Percentiles rank a stretch among this genome's conserved stretches.
phyloP scores from a whole-genome alignment of 2,888 invertebrate species.

The Melanchra persicariae region DNA sequence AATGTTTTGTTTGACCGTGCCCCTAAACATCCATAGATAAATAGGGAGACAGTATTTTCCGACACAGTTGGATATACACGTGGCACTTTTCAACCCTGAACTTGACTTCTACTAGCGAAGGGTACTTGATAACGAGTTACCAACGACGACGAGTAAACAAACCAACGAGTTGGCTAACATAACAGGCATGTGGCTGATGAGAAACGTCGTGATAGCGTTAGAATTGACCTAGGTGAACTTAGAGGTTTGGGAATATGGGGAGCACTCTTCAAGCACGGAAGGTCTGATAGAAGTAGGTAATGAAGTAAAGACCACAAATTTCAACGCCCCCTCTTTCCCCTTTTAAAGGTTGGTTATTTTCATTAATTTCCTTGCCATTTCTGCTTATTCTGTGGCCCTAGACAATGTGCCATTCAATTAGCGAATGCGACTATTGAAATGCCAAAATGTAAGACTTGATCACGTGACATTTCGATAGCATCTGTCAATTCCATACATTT shows the following conservation, averaged over 20 bases:
- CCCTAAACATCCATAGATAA: conserved; percentile 3
- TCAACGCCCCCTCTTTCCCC: too few relatives aligned
- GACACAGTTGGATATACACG: conserved; percentile 25
- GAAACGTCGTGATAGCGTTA: background rate
- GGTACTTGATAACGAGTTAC: conserved; percentile 18
- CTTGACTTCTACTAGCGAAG: background rate
- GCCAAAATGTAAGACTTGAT: too few relatives aligned
- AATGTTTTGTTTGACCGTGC: conserved; percentile 37
- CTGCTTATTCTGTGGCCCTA: too few relatives aligned
- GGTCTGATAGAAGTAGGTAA: background rate
- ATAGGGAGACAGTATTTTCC: conserved; percentile 4
- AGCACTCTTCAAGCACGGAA: background rate
- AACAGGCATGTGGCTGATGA: background rate
- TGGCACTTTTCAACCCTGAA: conserved; percentile 44
- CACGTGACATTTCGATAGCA: too few relatives aligned
- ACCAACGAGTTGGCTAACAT: background rate
- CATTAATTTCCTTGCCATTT: too few relatives aligned
- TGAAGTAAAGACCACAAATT: too few relatives aligned
- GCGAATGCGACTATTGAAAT: too few relatives aligned
- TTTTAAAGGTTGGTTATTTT: too few relatives aligned
- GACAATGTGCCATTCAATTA: too few relatives aligned
- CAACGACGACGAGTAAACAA: conserved; percentile 13
- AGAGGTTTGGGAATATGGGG: background rate
- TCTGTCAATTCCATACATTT: too few relatives aligned
- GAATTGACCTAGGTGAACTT: background rate